Percentiles rank a stretch among this genome's conserved stretches.
Conservation (phyloP, 2,888 invertebrate species). For the Dioctria linearis region DNA sequence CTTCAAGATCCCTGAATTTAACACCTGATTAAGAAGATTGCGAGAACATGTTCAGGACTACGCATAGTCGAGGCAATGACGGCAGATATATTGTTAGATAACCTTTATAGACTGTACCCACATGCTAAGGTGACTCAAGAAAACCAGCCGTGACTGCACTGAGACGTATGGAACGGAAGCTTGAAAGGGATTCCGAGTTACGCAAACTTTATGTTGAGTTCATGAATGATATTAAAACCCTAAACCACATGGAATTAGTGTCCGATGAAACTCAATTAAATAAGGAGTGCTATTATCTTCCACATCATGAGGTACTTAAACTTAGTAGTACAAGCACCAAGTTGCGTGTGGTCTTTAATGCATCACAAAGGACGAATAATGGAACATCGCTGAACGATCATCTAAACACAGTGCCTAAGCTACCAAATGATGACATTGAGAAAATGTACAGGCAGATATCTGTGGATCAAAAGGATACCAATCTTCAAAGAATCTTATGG, state of each 20-base stretch:
- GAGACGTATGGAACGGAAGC: not conserved
- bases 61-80: not conserved
- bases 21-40: conserved; percentile 11
- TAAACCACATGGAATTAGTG: not conserved
- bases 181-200: not conserved
- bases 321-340: not conserved
- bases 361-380: not conserved
- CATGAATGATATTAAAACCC: not conserved
- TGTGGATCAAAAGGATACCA: conserved; percentile 7
- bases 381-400: not conserved
- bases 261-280: not conserved
- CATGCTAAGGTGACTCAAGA: too few relatives aligned
- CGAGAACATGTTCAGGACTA: not conserved
- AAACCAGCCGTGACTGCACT: too few relatives aligned
- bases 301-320: not conserved
- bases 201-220: not conserved
- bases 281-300: not conserved
- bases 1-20: not conserved
- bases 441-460: conserved; percentile 11
- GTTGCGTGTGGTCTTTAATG: not conserved
- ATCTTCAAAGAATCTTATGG: too few relatives aligned
- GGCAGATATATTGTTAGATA: not conserved
- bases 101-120: not conserved
- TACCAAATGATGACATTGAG: conserved; percentile 7
- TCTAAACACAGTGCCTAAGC: not conserved